These are phyloP conservation scores for Petrocephalus sullivani DNA, from an alignment of 2,797 vertebrate genomes.

Conservation along the genomic window DNA sequence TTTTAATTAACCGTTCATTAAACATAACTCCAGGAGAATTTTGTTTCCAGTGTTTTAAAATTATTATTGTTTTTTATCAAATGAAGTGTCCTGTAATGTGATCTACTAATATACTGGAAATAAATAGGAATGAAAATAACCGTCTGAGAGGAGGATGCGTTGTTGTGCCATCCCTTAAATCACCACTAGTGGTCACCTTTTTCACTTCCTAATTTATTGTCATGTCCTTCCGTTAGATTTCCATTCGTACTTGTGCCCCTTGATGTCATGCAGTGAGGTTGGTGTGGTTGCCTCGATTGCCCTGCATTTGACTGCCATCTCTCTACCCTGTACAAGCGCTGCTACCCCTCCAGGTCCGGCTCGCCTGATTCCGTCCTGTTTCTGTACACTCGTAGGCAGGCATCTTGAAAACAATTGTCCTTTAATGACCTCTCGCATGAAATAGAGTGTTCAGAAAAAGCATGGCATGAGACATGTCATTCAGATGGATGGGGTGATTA, in stretches of 20 bases:
- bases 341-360: neutral
- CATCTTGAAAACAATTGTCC: neutral
- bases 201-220: constrained; percentile 4
- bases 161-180: constrained; percentile 26
- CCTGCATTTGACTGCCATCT: neutral
- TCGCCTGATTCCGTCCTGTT: neutral
- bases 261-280: neutral
- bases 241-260: constrained; percentile 19
- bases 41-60: neutral
- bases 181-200: constrained; percentile 45
- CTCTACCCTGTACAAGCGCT: neutral
- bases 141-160: neutral
- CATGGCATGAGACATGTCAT: neutral
- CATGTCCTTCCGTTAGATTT: constrained; percentile 31
- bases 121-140: neutral
- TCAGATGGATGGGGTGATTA: constrained; percentile 16
- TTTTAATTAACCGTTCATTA: neutral
- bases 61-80: neutral
- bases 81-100: neutral
- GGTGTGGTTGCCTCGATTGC: neutral
- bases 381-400: neutral
- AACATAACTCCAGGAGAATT: neutral
- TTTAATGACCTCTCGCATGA: neutral
- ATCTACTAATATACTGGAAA: neutral
- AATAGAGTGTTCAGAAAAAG: neutral